Evolutionary conservation across 2,113 vertebrate species (phyloP).

Genomic region (Galeopterus variegatus): DNA sequence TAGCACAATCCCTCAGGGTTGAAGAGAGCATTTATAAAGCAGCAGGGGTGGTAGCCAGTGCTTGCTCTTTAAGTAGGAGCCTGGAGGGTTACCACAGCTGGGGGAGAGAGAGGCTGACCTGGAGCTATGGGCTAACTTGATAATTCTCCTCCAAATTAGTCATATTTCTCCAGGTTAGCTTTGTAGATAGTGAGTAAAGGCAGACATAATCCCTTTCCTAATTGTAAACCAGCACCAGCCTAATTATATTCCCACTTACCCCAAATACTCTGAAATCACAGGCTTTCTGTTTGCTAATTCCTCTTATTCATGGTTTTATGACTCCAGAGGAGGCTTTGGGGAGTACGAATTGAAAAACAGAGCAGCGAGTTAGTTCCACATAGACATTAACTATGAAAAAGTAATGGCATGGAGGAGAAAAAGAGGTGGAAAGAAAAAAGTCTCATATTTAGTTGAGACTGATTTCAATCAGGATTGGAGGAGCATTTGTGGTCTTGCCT

Average conservation of each 20-base stretch:
- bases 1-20: slow-evolving; percentile 60
- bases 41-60: slow-evolving; percentile 41
- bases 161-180: slow-evolving; percentile 76
- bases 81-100: slow-evolving; percentile 66
- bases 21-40: slow-evolving; percentile 70
- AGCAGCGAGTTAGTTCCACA: slow-evolving; percentile 69
- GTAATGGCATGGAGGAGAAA: slow-evolving; percentile 41
- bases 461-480: not conserved
- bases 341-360: slow-evolving; percentile 76
- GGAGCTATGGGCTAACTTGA: slow-evolving; percentile 53
- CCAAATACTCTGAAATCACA: slow-evolving; percentile 82
- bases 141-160: slow-evolving; percentile 74
- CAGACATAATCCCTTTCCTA: slow-evolving; percentile 78
- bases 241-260: slow-evolving; percentile 84
- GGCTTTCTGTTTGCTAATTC: slow-evolving; percentile 85
- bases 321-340: slow-evolving; percentile 79
- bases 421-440: not conserved
- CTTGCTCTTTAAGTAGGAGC: slow-evolving; percentile 51
- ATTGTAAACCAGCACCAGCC: slow-evolving; percentile 80
- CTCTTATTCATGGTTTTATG: slow-evolving; percentile 84
- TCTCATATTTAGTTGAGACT: not conserved
- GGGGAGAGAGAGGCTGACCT: slow-evolving; percentile 47
- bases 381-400: slow-evolving; percentile 80
- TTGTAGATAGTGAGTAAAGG: slow-evolving; percentile 51
- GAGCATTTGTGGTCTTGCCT: not conserved